Evolutionary conservation across 2,113 vertebrate genomes (phyloP).

Genomic region (Oceanites oceanicus): DNA sequence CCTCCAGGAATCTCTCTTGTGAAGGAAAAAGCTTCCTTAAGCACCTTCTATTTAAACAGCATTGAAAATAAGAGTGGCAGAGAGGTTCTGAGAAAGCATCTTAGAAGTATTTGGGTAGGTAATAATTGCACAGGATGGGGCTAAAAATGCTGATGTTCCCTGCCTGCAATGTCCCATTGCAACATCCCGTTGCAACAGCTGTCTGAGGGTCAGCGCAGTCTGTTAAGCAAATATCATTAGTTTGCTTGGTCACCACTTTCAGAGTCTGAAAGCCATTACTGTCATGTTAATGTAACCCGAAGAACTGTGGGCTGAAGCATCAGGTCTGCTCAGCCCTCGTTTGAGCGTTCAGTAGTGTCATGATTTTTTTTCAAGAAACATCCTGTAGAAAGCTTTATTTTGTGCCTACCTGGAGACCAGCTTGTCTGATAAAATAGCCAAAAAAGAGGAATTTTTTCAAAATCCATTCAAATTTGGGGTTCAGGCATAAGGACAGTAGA

Average conservation of each 20-base stretch:
- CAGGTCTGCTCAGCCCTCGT: neutral
- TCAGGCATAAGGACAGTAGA: neutral
- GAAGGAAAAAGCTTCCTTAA: neutral
- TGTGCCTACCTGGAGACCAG: neutral
- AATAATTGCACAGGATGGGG: neutral
- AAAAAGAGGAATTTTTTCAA: neutral
- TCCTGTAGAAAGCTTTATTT: neutral
- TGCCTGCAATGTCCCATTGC: neutral
- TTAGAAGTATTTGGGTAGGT: neutral
- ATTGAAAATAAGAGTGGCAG: neutral
- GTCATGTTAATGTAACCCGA: neutral
- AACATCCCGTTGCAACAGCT: neutral
- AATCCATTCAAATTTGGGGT: neutral
- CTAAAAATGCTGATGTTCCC: neutral
- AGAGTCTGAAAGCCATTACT: neutral
- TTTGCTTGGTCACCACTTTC: neutral
- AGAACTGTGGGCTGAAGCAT: neutral
- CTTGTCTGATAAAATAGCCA: neutral
- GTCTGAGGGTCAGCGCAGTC: neutral
- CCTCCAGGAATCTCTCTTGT: neutral
- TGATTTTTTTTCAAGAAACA: neutral
- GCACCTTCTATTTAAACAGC: neutral
- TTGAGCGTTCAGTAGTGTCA: neutral
- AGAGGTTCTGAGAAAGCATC: neutral
- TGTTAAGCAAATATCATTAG: neutral